These are phyloP conservation scores for Amaurobius ferox DNA, from an alignment of 2,888 invertebrate genomes.

Conservation along the genomic window DNA sequence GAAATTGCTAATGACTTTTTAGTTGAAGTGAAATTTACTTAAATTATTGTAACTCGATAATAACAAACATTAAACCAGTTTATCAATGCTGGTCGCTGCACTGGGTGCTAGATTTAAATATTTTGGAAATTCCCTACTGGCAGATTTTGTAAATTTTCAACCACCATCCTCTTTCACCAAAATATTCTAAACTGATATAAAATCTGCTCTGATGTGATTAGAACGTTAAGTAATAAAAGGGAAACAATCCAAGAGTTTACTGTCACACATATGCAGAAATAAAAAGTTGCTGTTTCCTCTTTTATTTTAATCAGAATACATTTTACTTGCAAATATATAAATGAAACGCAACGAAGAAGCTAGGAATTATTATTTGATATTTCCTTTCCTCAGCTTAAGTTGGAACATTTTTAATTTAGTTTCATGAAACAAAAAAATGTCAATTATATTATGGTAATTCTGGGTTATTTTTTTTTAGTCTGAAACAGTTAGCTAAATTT, in stretches of 20 bases:
- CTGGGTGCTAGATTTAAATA: too few species aligned
- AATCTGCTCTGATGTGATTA: slow-evolving; percentile 57
- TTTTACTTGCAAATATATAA: slow-evolving; percentile 59
- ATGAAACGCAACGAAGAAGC: not conserved
- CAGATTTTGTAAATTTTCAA: too few species aligned
- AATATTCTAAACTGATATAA: slow-evolving; percentile 54
- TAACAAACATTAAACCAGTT: not conserved
- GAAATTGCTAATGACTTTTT: not conserved
- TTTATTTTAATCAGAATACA: slow-evolving; percentile 53
- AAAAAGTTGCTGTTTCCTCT: not conserved
- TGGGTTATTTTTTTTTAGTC: too few species aligned
- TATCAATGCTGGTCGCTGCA: too few species aligned
- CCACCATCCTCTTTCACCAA: not conserved
- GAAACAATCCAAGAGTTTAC: not conserved
- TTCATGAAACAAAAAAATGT: too few species aligned
- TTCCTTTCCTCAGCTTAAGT: too few species aligned
- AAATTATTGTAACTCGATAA: not conserved
- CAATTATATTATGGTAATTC: too few species aligned
- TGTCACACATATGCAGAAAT: slow-evolving; percentile 1
- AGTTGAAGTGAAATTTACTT: not conserved
- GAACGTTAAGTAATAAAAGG: slow-evolving; percentile 25
- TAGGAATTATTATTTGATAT: too few species aligned
- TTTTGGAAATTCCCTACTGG: slow-evolving; percentile 39
- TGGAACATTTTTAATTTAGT: too few species aligned
- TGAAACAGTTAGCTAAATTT: too few species aligned